Conservation (phyloP, 2,888 invertebrate genomes). For the Girardia tigrina region DNA sequence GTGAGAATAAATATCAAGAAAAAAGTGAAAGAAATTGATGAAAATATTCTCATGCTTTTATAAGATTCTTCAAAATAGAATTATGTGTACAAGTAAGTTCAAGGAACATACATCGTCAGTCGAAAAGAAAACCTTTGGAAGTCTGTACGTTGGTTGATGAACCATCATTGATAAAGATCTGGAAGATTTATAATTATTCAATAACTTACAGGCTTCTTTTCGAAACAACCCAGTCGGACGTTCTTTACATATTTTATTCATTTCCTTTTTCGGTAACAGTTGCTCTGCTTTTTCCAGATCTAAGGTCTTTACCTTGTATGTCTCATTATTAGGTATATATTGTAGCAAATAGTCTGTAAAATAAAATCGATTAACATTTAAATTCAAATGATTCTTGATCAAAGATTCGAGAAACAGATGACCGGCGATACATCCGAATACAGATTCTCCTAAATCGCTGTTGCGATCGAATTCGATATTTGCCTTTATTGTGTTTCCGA, state of each 20-base stretch:
- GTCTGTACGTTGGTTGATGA: background rate
- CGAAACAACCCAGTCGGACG: too few species aligned
- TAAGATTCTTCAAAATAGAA: too few species aligned
- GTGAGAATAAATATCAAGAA: too few species aligned
- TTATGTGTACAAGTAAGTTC: too few species aligned
- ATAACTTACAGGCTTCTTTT: background rate
- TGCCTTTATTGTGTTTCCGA: background rate
- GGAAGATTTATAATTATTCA: background rate
- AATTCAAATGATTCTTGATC: background rate
- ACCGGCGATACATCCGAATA: background rate
- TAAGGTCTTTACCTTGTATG: background rate
- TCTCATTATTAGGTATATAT: background rate
- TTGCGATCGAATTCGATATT: slow-evolving; percentile 1
- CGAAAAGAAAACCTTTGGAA: background rate
- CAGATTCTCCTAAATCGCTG: background rate
- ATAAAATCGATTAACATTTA: background rate
- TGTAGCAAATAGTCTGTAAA: background rate
- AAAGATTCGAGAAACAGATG: background rate
- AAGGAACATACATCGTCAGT: background rate
- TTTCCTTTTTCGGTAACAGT: background rate
- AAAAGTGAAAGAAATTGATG: too few species aligned
- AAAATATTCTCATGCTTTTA: too few species aligned
- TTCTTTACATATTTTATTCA: background rate
- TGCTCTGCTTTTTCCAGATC: background rate
- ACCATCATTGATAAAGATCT: background rate